Conservation (phyloP, 2,888 invertebrate species). For the Chloroclysta siterata region DNA sequence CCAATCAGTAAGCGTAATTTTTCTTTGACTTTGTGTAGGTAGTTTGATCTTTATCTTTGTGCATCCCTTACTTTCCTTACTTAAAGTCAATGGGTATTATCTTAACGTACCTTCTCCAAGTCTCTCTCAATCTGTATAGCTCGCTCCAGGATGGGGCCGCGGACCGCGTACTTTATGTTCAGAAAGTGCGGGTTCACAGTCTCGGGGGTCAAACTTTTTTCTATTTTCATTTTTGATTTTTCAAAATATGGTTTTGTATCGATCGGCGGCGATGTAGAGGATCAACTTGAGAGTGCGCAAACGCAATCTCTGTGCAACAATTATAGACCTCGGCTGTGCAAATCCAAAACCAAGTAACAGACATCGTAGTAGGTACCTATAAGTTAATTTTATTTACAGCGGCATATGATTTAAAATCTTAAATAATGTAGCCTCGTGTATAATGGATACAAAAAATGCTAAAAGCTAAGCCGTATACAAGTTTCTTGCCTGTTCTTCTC, state of each 20-base stretch:
- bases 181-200: slow-evolving; percentile 89
- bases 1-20: too few relatives aligned
- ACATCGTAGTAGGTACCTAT: not conserved
- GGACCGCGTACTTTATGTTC: slow-evolving; percentile 91
- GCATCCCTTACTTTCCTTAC: too few relatives aligned
- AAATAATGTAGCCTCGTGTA: too few relatives aligned
- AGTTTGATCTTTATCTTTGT: too few relatives aligned
- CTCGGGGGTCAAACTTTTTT: slow-evolving; percentile 60
- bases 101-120: slow-evolving; percentile 75
- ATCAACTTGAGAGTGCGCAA: not conserved
- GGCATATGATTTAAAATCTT: too few relatives aligned
- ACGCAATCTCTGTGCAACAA: not conserved
- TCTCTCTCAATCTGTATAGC: slow-evolving; percentile 90
- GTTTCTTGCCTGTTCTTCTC: too few relatives aligned
- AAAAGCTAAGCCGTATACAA: too few relatives aligned
- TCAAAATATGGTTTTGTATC: not conserved
- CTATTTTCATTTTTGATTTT: slow-evolving; percentile 53
- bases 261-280: not conserved
- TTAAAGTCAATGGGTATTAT: too few relatives aligned
- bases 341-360: not conserved
- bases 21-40: too few relatives aligned
- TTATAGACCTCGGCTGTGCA: slow-evolving; percentile 7
- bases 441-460: too few relatives aligned
- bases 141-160: slow-evolving; percentile 90
- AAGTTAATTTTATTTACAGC: too few relatives aligned